A percentile compares a stretch with the other conserved stretches of the same genome.
These are phyloP conservation scores for Calycopis cecrops DNA, from an alignment of 1,140 invertebrate genomes.

Conservation along the genomic window DNA sequence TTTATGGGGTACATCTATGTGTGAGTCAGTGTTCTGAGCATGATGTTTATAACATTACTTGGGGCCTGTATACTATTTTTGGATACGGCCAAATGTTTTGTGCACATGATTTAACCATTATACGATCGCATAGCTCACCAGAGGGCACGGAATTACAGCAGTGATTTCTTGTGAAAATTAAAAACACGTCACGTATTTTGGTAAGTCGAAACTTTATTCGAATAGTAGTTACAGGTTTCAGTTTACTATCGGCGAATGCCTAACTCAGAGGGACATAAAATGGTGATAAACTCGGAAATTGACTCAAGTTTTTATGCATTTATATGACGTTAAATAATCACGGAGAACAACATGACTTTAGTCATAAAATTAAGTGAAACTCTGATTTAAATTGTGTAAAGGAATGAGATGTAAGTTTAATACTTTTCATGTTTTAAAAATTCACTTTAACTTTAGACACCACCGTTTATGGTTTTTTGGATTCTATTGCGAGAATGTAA, in stretches of 20 bases:
- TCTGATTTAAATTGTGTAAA: too few relatives aligned
- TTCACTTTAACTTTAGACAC: too few relatives aligned
- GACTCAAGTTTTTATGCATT: too few relatives aligned
- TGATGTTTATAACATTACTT: constrained; percentile 59
- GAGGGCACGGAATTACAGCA: constrained; percentile 19
- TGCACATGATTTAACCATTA: constrained; percentile 43
- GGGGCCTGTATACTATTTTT: constrained; percentile 41
- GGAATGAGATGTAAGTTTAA: too few relatives aligned
- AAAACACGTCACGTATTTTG: constrained; percentile 32
- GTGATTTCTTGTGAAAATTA: constrained; percentile 36
- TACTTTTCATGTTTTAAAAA: too few relatives aligned
- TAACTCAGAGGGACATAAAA: constrained; percentile 1
- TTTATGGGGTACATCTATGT: constrained; percentile 38
- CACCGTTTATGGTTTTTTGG: too few relatives aligned
- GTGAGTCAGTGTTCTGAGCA: constrained; percentile 37
- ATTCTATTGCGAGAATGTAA: too few relatives aligned
- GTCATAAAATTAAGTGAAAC: too few relatives aligned
- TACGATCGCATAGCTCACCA: constrained; percentile 28
- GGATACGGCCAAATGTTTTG: constrained; percentile 57
- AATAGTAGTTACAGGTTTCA: background rate
- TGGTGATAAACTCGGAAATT: constrained; percentile 1
- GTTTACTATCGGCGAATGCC: background rate
- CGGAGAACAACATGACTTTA: too few relatives aligned
- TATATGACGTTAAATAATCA: too few relatives aligned
- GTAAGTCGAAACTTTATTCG: constrained; percentile 19